Evolutionary conservation across 2,888 invertebrate species (phyloP), one percentile per base, ranked within the genome.

Genomic region (Autographa pulchrina): DNA sequence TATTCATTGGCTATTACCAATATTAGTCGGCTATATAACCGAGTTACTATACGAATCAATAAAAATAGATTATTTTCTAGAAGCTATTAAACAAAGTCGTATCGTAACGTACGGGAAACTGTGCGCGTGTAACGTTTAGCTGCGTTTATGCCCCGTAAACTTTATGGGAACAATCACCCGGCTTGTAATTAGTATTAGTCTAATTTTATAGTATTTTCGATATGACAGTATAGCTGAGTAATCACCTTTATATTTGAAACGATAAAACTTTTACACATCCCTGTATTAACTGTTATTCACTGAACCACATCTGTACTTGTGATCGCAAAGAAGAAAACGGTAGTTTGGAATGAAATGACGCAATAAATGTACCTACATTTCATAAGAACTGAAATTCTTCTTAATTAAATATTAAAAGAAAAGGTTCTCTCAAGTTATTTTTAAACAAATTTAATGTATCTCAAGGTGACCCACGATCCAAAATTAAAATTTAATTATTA

Each of bases 141-240:
- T 52, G 32, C 41, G 68, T 82, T 78, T 68, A 75, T 62, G 32
- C 69, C 71, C 72, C 72, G 71, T 87, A 86, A 86, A 88, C 18
- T 89, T 90, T 89, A 89, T 86, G 89, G 60, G 90, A 84, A 78
- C 88, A 84, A 82, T 88, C 83, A 89, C 88, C 89, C 78, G 58
- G 62, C 41, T 32, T 62, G 73, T 80, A 86, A 85, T 85, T 84
- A 82, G 72, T 68, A 62, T 72, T 75, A 65, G 72, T 82, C 74
- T 73, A 78, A 78, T 84, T 80, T 85, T 82, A 77, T 81, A 62
- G 75, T 60, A 61, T 69, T 58, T 77, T 74, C 67, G 60, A 56
- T 32, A 70, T 56, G 11, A 31, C 7, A 18, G 13, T 38, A 52
- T 20, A 32, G 31, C 48, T 35, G 18, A 8, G 18, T 13, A 31